Base-by-base conservation (phyloP, 1,140 invertebrate species). In the Magallana ariakensis region DNA sequence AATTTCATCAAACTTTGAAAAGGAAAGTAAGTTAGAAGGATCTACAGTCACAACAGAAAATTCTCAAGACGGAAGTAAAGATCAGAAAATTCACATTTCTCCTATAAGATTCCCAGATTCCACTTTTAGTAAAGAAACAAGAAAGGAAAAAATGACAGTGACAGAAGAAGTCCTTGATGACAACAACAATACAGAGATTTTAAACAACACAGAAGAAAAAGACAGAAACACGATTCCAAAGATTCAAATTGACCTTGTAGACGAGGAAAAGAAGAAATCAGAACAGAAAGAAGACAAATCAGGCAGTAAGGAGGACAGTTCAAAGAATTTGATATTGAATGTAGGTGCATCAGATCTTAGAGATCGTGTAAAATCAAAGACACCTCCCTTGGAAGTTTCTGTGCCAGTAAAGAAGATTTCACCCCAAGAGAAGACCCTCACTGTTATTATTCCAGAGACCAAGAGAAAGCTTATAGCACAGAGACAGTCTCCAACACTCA, bases 61-160 rank as follows among this genome's bases (percentile, higher is more conserved):
- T 75, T 19, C 7, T 11, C 22, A 26, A 26, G 66, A 75, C 26
- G 22, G 1, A 10, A 1, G 7, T 33, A 22, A 75, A 75, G 66
- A 26, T 75, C 66, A 13, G 22, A 75, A 75, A 75, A 13, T 13
- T 75, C 13, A 26, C 33, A 75, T 75, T 75, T 75, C 66, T 26
- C 66, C 66, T 10, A 75, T 75, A 22, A 75, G 66, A 75, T 75
- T 75, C 33, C 66, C 66, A 75, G 22, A 75, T 26, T 26, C 19
- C 10, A 26, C 22, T 75, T 19, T 9, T 26, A 5, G 33, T 3
- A 46, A 46, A 46, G 33, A 46, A 46, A 46, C 5, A 4, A 46
- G 33, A 46, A 46, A 4, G 33, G 33, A 46, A 46, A 46, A 46
- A 46, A 16, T 10, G 22, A 75, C 11, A 75, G 22, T 33, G 11